Percentiles rank a stretch among this genome's conserved stretches.
Evolutionary conservation across 2,113 vertebrate genomes (phyloP).

Genomic region (Sinocyclocheilus rhinocerous): DNA sequence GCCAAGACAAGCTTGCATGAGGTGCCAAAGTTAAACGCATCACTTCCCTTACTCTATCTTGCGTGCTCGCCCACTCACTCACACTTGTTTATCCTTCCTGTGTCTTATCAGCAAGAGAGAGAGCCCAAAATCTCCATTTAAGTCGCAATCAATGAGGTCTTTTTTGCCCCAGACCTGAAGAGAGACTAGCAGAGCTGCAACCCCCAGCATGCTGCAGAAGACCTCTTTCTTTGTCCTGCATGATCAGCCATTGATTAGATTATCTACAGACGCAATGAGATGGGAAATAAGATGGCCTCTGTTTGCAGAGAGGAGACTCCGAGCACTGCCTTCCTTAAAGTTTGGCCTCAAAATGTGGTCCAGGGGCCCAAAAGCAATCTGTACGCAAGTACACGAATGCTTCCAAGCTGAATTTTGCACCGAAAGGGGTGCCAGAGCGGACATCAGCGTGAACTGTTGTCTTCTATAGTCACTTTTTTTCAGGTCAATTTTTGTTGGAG

Average conservation of each 20-base stretch:
- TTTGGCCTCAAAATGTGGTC: not conserved
- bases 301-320: not conserved
- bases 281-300: conserved; percentile 26
- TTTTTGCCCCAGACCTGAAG: not conserved
- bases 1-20: conserved; percentile 36
- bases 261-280: not conserved
- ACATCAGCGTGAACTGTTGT: not conserved
- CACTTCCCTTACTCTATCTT: not conserved
- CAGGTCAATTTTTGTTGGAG: not conserved
- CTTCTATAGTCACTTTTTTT: not conserved
- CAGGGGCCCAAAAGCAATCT: not conserved
- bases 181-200: conserved; percentile 5
- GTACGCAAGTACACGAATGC: not conserved
- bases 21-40: not conserved
- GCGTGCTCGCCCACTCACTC: not conserved
- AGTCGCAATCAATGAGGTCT: not conserved
- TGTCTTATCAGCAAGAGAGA: conserved; percentile 12
- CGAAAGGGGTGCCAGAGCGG: not conserved
- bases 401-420: not conserved
- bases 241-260: conserved; percentile 35
- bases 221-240: not conserved
- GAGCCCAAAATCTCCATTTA: not conserved
- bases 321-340: not conserved
- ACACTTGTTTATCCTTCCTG: not conserved
- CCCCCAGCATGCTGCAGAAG: not conserved